Evolutionary conservation across 2,888 invertebrate genomes (phyloP).

Genomic region (Dioctria linearis): DNA sequence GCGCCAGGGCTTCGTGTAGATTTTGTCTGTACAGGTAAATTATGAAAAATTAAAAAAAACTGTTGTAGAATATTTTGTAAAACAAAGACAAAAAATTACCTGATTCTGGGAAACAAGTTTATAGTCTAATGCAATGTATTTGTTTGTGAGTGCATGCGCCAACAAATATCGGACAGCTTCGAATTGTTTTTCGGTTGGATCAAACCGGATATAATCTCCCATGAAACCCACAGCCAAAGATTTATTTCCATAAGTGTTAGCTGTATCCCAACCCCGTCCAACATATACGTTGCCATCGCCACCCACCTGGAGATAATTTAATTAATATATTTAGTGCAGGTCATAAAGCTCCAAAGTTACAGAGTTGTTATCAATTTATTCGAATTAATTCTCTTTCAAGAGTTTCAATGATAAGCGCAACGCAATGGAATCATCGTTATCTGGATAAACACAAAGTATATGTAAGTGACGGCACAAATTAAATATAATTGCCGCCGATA

Average conservation of each 20-base stretch:
- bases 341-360: neutral
- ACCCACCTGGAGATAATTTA: constrained; percentile 69
- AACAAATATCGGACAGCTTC: constrained; percentile 71
- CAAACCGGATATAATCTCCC: constrained; percentile 71
- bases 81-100: constrained; percentile 61
- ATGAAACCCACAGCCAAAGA: constrained; percentile 72
- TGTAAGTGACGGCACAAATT: neutral
- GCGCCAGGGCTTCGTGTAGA: constrained; percentile 72
- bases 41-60: constrained; percentile 9
- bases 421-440: neutral
- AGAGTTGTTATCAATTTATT: constrained; percentile 26
- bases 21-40: constrained; percentile 65
- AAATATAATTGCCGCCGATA: constrained; percentile 16
- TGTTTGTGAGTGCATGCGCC: constrained; percentile 69
- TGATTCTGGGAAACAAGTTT: constrained; percentile 74
- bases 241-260: constrained; percentile 73
- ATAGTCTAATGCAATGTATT: constrained; percentile 71
- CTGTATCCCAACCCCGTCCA: constrained; percentile 73
- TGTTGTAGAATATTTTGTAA: neutral
- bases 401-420: constrained; percentile 7
- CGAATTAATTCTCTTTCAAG: constrained; percentile 22
- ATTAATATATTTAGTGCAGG: constrained; percentile 30
- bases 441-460: neutral
- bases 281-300: constrained; percentile 74
- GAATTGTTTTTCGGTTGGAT: constrained; percentile 70